A percentile compares a stretch with the other conserved stretches of the same genome.
phyloP scores from a whole-genome alignment of 1,140 invertebrate species.

The Drosophila chauvacae region DNA sequence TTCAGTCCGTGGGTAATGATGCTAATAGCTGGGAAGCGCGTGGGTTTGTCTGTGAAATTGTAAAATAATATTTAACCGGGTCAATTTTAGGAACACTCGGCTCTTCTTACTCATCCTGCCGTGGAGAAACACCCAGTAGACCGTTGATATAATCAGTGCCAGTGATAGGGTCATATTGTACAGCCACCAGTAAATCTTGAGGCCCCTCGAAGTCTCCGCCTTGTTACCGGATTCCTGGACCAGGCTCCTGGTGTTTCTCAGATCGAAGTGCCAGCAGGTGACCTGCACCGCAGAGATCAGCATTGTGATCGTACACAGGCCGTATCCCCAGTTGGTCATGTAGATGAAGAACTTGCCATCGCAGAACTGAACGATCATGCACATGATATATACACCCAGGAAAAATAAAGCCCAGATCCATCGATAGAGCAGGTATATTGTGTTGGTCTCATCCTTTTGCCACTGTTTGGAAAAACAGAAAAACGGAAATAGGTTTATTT shows the following conservation, averaged over 20 bases:
- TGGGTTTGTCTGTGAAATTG: slow-evolving; percentile 64
- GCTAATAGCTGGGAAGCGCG: slow-evolving; percentile 86
- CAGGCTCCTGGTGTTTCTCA: slow-evolving; percentile 49
- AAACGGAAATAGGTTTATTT: neutral
- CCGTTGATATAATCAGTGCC: slow-evolving; percentile 87
- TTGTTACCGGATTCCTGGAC: slow-evolving; percentile 67
- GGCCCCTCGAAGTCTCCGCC: slow-evolving; percentile 44
- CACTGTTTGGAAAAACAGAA: slow-evolving; percentile 81
- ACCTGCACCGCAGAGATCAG: slow-evolving; percentile 71
- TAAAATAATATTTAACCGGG: neutral
- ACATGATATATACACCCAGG: slow-evolving; percentile 85
- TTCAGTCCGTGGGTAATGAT: slow-evolving; percentile 90
- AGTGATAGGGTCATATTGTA: slow-evolving; percentile 86
- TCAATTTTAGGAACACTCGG: neutral
- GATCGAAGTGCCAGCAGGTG: slow-evolving; percentile 76
- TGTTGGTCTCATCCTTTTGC: slow-evolving; percentile 84
- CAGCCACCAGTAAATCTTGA: slow-evolving; percentile 86
- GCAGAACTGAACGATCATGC: slow-evolving; percentile 85
- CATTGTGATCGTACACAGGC: slow-evolving; percentile 84
- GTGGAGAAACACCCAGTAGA: slow-evolving; percentile 88
- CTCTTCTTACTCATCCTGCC: slow-evolving; percentile 83
- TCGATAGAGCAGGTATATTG: slow-evolving; percentile 86
- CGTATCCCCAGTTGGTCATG: slow-evolving; percentile 91
- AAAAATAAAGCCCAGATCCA: slow-evolving; percentile 86
- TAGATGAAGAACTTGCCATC: slow-evolving; percentile 87